These are phyloP conservation scores for Hirtodrosophila confusa DNA, from an alignment of 2,888 invertebrate genomes.

Conservation along the genomic window DNA sequence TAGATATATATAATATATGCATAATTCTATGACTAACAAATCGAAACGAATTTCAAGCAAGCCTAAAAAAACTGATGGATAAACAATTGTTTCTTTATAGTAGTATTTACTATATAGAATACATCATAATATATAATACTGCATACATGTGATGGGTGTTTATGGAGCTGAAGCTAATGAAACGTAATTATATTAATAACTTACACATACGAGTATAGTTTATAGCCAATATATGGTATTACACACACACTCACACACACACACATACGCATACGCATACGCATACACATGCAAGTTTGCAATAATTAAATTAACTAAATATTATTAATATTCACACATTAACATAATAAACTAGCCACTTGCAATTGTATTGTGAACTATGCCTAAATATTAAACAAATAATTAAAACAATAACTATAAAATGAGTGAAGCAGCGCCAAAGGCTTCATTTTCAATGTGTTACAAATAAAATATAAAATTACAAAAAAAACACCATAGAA, in stretches of 20 bases:
- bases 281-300: slow-evolving; percentile 20
- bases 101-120: slow-evolving; percentile 19
- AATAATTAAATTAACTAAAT: slow-evolving; percentile 34
- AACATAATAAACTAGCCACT: slow-evolving; percentile 36
- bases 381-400: slow-evolving; percentile 41
- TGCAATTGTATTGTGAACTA: slow-evolving; percentile 56
- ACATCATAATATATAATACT: slow-evolving; percentile 17
- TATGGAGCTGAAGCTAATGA: slow-evolving; percentile 5
- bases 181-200: slow-evolving; percentile 38
- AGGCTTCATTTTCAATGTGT: slow-evolving; percentile 75
- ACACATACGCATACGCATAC: slow-evolving; percentile 11
- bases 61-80: slow-evolving; percentile 36
- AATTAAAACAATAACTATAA: slow-evolving; percentile 35
- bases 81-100: slow-evolving; percentile 34
- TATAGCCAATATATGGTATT: slow-evolving; percentile 46
- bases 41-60: slow-evolving; percentile 63
- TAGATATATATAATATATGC: slow-evolving; percentile 27
- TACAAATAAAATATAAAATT: slow-evolving; percentile 68
- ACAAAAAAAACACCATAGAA: slow-evolving; percentile 37
- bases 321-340: slow-evolving; percentile 27
- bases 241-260: slow-evolving; percentile 25
- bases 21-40: slow-evolving; percentile 40
- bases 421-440: slow-evolving; percentile 67
- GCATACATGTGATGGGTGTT: slow-evolving; percentile 34
- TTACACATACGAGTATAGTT: slow-evolving; percentile 26